Evolutionary conservation across 1,140 invertebrate genomes (phyloP).

Genomic region (Hyles euphorbiae): DNA sequence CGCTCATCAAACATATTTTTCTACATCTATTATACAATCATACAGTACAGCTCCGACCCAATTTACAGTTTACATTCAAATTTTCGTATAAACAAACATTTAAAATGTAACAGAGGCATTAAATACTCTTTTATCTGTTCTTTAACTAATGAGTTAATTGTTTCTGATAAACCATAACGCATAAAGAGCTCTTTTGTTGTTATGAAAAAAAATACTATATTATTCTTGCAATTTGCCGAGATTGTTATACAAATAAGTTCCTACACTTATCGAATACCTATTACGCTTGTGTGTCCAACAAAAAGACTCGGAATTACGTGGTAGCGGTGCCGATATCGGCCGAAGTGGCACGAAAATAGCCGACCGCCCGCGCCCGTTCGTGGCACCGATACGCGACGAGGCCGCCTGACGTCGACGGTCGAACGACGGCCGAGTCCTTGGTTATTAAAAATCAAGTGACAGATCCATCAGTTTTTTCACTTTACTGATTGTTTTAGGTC

Average conservation of each 20-base stretch:
- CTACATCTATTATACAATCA: too few species aligned
- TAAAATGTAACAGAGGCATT: too few species aligned
- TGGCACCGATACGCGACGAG: slow-evolving; percentile 24
- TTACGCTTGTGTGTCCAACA: slow-evolving; percentile 9
- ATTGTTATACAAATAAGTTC: background rate
- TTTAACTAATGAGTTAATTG: too few species aligned
- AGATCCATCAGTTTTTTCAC: slow-evolving; percentile 10
- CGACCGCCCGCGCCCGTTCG: slow-evolving; percentile 14
- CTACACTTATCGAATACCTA: slow-evolving; percentile 5
- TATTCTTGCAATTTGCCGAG: too few species aligned
- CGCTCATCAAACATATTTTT: too few species aligned
- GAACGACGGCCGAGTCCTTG: slow-evolving; percentile 18
- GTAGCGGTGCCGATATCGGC: slow-evolving; percentile 14
- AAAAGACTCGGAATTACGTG: slow-evolving; percentile 15
- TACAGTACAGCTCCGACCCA: too few species aligned
- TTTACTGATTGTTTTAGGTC: slow-evolving; percentile 20
- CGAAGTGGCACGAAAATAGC: slow-evolving; percentile 20
- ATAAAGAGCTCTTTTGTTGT: too few species aligned
- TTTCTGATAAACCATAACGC: too few species aligned
- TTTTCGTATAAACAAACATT: too few species aligned
- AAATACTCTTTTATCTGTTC: too few species aligned
- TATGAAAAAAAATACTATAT: too few species aligned
- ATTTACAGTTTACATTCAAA: too few species aligned
- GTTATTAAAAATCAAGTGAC: slow-evolving; percentile 26
- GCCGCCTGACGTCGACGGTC: slow-evolving; percentile 12